Evolutionary conservation across 2,888 invertebrate genomes (phyloP).

Genomic region (Geophilus truncorum): DNA sequence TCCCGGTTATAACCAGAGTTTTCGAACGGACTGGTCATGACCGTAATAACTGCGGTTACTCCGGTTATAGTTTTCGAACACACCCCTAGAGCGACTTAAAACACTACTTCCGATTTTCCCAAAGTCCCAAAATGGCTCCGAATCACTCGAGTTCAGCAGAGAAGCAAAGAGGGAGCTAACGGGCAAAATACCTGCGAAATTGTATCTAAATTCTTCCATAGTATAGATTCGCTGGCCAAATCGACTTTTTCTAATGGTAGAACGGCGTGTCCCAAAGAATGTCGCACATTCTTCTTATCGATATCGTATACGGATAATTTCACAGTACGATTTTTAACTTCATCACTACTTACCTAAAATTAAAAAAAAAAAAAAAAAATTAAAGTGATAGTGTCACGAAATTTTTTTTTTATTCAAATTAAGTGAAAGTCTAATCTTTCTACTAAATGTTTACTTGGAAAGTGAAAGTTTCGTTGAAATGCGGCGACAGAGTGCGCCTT

Average conservation of each 20-base stretch:
- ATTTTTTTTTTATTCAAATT: not conserved
- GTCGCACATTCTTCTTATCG: conserved; percentile 46
- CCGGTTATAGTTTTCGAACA: too few relatives aligned
- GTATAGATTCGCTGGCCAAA: conserved; percentile 41
- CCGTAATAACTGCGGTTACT: too few relatives aligned
- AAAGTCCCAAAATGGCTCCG: too few relatives aligned
- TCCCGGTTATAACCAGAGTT: too few relatives aligned
- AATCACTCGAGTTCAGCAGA: too few relatives aligned
- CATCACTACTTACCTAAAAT: not conserved
- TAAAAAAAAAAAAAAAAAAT: not conserved
- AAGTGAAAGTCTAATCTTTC: not conserved
- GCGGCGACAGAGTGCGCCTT: conserved; percentile 35
- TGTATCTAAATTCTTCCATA: conserved; percentile 43
- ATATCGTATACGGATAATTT: conserved; percentile 48
- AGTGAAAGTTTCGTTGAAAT: conserved; percentile 37
- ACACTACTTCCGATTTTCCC: too few relatives aligned
- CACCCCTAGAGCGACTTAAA: too few relatives aligned
- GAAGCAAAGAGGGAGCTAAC: not conserved
- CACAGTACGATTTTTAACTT: conserved; percentile 39
- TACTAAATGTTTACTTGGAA: conserved; percentile 32
- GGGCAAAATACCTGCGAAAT: conserved; percentile 41
- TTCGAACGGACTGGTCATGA: too few relatives aligned
- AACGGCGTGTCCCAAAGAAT: conserved; percentile 47
- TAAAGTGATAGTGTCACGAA: too few relatives aligned
- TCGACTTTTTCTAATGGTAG: conserved; percentile 44